These are phyloP conservation scores for Drosophila pseudotalamancana DNA, from an alignment of 2,888 invertebrate genomes.

Conservation along the genomic window DNA sequence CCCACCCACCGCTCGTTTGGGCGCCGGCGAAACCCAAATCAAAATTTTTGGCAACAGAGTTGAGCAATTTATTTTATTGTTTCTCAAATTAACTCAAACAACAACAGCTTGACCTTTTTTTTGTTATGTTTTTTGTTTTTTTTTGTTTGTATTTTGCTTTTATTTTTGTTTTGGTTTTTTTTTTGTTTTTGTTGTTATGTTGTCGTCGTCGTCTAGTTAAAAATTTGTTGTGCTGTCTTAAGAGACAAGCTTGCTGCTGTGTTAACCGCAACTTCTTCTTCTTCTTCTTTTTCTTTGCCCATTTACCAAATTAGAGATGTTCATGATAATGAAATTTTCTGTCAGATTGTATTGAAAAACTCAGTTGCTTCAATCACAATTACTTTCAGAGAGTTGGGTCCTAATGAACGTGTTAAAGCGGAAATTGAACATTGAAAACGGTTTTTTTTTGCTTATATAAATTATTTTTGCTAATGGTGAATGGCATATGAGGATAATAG, in stretches of 20 bases:
- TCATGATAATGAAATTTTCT: slow-evolving; percentile 3
- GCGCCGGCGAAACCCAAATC: slow-evolving; percentile 45
- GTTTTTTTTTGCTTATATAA: background rate
- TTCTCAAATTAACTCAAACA: slow-evolving; percentile 53
- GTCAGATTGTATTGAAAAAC: background rate
- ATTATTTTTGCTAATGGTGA: too few relatives aligned
- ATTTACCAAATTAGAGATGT: slow-evolving; percentile 21
- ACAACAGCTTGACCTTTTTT: slow-evolving; percentile 45
- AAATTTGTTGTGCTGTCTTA: slow-evolving; percentile 29
- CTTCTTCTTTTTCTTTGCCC: background rate
- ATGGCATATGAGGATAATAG: too few relatives aligned
- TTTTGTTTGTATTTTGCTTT: slow-evolving; percentile 6
- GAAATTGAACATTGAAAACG: background rate
- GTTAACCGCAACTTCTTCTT: background rate
- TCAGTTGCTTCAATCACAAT: slow-evolving; percentile 1
- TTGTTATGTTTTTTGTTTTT: slow-evolving; percentile 5
- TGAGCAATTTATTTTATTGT: slow-evolving; percentile 59
- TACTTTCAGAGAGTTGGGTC: background rate
- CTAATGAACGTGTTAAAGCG: slow-evolving; percentile 10
- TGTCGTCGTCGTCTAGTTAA: slow-evolving; percentile 28
- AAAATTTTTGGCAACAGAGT: slow-evolving; percentile 52
- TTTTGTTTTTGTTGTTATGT: slow-evolving; percentile 11
- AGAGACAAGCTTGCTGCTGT: slow-evolving; percentile 3
- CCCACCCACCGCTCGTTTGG: background rate
- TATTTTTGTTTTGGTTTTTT: slow-evolving; percentile 7